Base-by-base conservation (phyloP, 2,113 vertebrate genomes). In the Tenebrosternarchus preto region DNA sequence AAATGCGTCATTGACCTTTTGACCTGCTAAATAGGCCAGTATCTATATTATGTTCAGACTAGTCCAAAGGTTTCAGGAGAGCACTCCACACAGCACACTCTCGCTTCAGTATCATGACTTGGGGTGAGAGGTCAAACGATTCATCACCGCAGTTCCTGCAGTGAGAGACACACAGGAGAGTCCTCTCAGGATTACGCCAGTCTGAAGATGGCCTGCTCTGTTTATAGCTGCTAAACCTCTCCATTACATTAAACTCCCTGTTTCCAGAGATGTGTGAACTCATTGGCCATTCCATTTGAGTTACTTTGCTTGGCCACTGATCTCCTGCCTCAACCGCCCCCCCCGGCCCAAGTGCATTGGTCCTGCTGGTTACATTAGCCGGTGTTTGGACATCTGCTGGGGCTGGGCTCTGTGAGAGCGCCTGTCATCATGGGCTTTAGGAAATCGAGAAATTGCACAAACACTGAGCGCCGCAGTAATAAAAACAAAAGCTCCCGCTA, bases 131-230 rank as follows among this genome's bases (percentile, higher is more conserved):
- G 94, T 93, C 92, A 19, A 91, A 89, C 84, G 88, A 98, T 98
- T 95, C 94, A 97, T 98, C 96, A 97, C 94, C 90, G 94, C 91
- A 96, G 95, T 96, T 98, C 97, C 95, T 93, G 92, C 94, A 95
- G 94, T 2, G 82, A 89, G 93, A 89, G 93, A 94, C 95, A 95
- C 90, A 95, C 94, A 94, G 85, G 94, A 92, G 91, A 95, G 91
- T 93, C 46, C 93, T 93, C 93, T 94, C 92, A 92, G 93, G 94
- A 94, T 95, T 94, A 93, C 90, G 90, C 86, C 83, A 88, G 90
- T 93, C 92, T 87, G 89, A 94, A 92, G 93, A 93, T 91, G 91
- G 90, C 91, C 90, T 86, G 85, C 91, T 90, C 77, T 95, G 94
- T 97, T 97, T 98, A 96, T 89, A 95, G 92, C 89, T 90, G 92